These are phyloP conservation scores for Oreochromis mossambicus DNA, from an alignment of 2,797 vertebrate species.

Conservation along the genomic window DNA sequence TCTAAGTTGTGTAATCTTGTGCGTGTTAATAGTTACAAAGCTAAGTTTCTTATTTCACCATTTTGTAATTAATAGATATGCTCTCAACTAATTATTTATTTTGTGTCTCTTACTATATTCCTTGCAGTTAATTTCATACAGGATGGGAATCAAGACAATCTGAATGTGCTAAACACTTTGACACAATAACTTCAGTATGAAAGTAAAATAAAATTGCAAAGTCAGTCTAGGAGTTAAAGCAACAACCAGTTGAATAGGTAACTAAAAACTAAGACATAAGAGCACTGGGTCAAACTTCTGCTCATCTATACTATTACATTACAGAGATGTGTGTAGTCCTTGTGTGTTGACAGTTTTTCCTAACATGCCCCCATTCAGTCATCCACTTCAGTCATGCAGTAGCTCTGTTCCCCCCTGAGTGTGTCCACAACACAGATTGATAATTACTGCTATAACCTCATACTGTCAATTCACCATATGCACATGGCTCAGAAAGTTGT, in stretches of 20 bases:
- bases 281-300: neutral
- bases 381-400: neutral
- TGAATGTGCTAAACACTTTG: neutral
- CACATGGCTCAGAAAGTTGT: neutral
- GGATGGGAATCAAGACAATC: neutral
- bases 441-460: neutral
- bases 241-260: neutral
- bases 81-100: neutral
- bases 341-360: neutral
- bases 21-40: neutral
- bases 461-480: neutral
- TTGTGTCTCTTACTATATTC: neutral
- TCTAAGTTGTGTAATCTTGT: neutral
- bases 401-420: neutral
- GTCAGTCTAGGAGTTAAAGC: constrained; percentile 19
- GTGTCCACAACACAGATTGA: neutral
- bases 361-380: neutral
- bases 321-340: neutral
- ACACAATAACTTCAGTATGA: constrained; percentile 18
- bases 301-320: neutral
- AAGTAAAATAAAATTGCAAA: constrained; percentile 19
- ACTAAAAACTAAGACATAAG: constrained; percentile 3
- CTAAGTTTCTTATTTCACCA: neutral
- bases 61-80: neutral
- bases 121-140: neutral